A percentile compares a stretch with the other conserved stretches of the same genome.
Conservation (phyloP, 2,888 invertebrate genomes). For the Aporophyla nigra region DNA sequence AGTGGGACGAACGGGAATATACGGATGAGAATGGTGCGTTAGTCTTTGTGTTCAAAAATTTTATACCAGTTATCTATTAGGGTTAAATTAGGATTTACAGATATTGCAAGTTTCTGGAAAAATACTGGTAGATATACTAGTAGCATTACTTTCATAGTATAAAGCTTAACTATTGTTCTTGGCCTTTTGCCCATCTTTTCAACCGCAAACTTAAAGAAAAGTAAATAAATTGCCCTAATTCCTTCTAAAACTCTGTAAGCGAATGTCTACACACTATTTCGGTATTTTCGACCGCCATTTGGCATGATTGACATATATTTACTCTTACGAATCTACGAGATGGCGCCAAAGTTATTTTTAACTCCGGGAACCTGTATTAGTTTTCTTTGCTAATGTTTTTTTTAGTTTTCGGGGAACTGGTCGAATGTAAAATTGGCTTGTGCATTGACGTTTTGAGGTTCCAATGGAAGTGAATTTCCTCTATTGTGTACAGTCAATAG, state of each 20-base stretch:
- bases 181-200: neutral
- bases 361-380: slow-evolving; percentile 57
- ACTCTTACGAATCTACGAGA: slow-evolving; percentile 61
- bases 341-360: slow-evolving; percentile 69
- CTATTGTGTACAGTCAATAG: too few species aligned
- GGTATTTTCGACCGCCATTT: slow-evolving; percentile 60
- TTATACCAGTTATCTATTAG: neutral
- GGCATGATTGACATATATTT: slow-evolving; percentile 72
- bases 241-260: slow-evolving; percentile 37
- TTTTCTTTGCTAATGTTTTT: slow-evolving; percentile 54
- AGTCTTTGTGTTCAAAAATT: neutral
- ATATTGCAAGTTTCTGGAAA: too few species aligned
- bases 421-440: neutral
- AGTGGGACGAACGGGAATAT: too few species aligned
- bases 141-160: neutral
- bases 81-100: too few species aligned
- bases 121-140: neutral
- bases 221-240: slow-evolving; percentile 49
- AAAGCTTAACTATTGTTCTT: neutral
- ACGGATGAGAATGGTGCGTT: neutral
- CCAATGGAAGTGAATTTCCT: too few species aligned
- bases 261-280: slow-evolving; percentile 62
- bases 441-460: neutral
- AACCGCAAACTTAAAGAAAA: slow-evolving; percentile 21
- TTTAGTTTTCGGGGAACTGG: neutral